A percentile compares a stretch with the other conserved stretches of the same genome.
Evolutionary conservation across 1,140 invertebrate species (phyloP).

Genomic region (Mya arenaria): DNA sequence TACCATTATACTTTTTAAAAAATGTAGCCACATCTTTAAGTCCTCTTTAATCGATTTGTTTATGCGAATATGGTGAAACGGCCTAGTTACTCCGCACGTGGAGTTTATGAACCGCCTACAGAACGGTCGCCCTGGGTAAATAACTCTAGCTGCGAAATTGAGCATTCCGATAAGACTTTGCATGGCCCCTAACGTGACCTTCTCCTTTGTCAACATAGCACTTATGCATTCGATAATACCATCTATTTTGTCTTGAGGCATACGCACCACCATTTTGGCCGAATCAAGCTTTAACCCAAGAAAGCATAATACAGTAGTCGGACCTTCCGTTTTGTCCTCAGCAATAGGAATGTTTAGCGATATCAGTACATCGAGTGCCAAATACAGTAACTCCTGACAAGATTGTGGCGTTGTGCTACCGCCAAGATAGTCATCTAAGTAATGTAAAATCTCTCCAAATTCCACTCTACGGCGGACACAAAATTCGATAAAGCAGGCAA

Average conservation of each 20-base stretch:
- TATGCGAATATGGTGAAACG: constrained; percentile 53
- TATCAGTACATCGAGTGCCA: neutral
- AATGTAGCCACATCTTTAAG: constrained; percentile 50
- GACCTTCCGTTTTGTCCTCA: constrained; percentile 41
- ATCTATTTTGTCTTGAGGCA: constrained; percentile 24
- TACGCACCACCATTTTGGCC: constrained; percentile 15
- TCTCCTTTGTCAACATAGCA: neutral
- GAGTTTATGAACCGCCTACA: neutral
- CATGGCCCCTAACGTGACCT: constrained; percentile 39
- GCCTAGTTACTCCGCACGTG: neutral
- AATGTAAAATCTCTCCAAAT: constrained; percentile 7
- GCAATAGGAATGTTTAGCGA: neutral
- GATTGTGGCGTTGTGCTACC: neutral
- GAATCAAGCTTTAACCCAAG: constrained; percentile 44
- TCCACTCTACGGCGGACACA: neutral
- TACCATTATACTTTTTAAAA: constrained; percentile 48
- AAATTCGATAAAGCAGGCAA: constrained; percentile 31
- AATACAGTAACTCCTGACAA: neutral
- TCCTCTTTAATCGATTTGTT: constrained; percentile 27
- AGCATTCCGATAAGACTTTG: constrained; percentile 58
- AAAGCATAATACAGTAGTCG: constrained; percentile 13
- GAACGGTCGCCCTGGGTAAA: constrained; percentile 38
- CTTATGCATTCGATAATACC: neutral
- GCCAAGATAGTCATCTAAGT: constrained; percentile 47
- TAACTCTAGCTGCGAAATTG: constrained; percentile 52